Base-by-base conservation (phyloP, 2,797 vertebrate species). In the Hapalemur alaotrensis region DNA sequence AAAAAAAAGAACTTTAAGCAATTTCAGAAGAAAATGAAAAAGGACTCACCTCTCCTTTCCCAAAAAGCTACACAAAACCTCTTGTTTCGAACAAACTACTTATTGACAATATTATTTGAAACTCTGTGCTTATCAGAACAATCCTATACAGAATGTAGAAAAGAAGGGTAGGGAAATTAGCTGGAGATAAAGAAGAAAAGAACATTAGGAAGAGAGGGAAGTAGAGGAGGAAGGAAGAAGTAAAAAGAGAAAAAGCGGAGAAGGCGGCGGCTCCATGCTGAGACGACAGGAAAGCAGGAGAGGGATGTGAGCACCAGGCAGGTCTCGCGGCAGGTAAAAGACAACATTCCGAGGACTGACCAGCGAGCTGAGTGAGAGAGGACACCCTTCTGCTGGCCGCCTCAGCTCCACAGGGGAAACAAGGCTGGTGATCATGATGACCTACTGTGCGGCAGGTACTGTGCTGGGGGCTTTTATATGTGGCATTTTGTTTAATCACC, bases 11-110 rank as follows among this genome's bases (percentile, higher is more conserved):
- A 95, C 81, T 59, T 94, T 0, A 96, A 93, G 90, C 18, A 81
- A 91, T 80, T 89, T 92, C 57, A 84, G 75, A 95, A n/a, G 72
- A 93, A 95, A 75, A 90, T n/a, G 18, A 89, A 79, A 78, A 91
- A 65, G 54, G 41, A 81, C n/a, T 69, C 30, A 88, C 32, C 20
- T 54, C 25, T 28, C 25, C 63, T n/a, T 10, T 8, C 10, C 38
- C 18, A 14, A 18, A n/a, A 88, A 93, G n/a, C 94, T 65, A 57
- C 13, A n/a, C 41, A 65, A 96, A 95, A 75, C 7, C n/a, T 72
- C 48, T 82, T 92, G n/a, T 50, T 86, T 48, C 86, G n/a, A 95
- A 75, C 20, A 81, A 87, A 89, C 76, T 20, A 48, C 43, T 83
- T 25, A 28, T 9, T 17, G 41, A 83, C 65, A 70, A n/a, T 48